Evolutionary conservation across 2,888 invertebrate genomes (phyloP).

Genomic region (Himalopsyche kuldschensis): DNA sequence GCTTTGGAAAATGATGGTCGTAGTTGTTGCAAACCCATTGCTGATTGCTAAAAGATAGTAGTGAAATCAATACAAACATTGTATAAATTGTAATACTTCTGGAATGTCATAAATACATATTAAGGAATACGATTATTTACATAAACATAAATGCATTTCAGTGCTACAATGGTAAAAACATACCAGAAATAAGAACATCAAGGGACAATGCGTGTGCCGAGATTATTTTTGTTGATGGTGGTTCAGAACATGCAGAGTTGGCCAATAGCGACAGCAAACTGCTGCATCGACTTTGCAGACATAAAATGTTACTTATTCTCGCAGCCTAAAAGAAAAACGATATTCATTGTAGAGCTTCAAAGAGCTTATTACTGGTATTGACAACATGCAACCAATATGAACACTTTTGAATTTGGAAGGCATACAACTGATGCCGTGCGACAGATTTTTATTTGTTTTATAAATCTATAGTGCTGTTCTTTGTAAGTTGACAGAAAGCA

Average conservation of each 20-base stretch:
- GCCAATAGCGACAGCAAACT: constrained; percentile 85
- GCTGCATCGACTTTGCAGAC: constrained; percentile 87
- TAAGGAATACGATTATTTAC: background rate
- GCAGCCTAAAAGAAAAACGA: constrained; percentile 65
- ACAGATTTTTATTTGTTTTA: too few relatives aligned
- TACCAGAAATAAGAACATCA: constrained; percentile 82
- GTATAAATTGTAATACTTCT: background rate
- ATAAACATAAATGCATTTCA: too few relatives aligned
- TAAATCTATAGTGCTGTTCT: too few relatives aligned
- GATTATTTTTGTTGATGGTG: constrained; percentile 74
- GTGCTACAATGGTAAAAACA: background rate
- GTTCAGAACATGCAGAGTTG: constrained; percentile 84
- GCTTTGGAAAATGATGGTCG: background rate
- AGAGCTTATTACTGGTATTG: too few relatives aligned
- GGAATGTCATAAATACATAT: background rate
- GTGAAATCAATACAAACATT: too few relatives aligned
- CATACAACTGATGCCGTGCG: too few relatives aligned
- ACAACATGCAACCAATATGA: too few relatives aligned
- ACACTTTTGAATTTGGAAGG: too few relatives aligned
- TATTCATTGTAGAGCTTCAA: too few relatives aligned
- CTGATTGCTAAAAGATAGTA: too few relatives aligned
- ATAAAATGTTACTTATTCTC: constrained; percentile 83
- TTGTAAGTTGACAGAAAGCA: background rate
- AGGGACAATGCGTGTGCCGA: constrained; percentile 90
- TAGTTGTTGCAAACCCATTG: too few relatives aligned